Base-by-base conservation (phyloP, 2,888 invertebrate species). In the Seladonia tumulorum region DNA sequence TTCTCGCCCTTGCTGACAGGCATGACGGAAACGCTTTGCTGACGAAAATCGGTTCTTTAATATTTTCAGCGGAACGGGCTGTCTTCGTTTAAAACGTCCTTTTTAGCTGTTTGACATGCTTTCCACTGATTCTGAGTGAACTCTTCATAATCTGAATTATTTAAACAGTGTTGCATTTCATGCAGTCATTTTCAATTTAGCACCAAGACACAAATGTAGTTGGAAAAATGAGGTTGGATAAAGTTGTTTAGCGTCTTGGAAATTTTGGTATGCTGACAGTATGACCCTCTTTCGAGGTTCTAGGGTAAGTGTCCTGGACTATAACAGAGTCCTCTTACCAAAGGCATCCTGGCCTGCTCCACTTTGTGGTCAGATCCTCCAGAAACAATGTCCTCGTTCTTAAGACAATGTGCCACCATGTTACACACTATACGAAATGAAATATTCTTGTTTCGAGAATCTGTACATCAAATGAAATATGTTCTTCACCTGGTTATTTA, bases 321-420 rank as follows among this genome's bases (percentile, higher is more conserved):
- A n/a, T n/a, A n/a, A n/a, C 35, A 63, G 29, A 63, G 8, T 63
- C 29, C 63, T 63, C 63, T 63, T 63, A 29, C 63, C 63, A 63
- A 29, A 63, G 63, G 63, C 63, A 29, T 0, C 63, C 29, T 16
- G 0, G 18, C 7, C 8, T 29, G 7, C 8, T 63, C 29, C 63
- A 29, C 35, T 3, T 29, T 18, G 63, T 29, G 63, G 63, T 63
- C 29, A 29, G 16, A 63, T 63, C 29, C 29, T 29, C 63, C 0
- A 63, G 63, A 29, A 63, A 63, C 29, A 63, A 63, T 63, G 63
- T 63, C 63, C 7, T 18, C 8, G 2, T 25, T 8, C 63, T 35
- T 29, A 3, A 29, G 63, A 63, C 63, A 35, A 29, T 3, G 63
- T 18, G 7, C 7, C 39, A 22, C 1, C 22, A 22, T 4, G 39